phyloP scores from a whole-genome alignment of 2,113 vertebrate species.

The Polypterus senegalus region DNA sequence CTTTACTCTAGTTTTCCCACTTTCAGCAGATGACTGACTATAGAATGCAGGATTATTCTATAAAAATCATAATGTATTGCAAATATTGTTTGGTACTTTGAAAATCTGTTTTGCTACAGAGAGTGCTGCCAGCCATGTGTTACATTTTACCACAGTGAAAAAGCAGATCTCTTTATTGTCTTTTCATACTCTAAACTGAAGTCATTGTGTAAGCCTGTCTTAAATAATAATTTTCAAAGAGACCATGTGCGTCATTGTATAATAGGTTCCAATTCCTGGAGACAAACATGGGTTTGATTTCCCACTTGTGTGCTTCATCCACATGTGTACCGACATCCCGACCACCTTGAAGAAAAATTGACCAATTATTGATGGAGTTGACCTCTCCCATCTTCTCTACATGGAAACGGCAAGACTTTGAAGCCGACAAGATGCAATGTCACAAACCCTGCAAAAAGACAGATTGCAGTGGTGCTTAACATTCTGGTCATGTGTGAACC shows the following conservation, averaged over 20 bases:
- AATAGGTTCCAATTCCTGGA: too few species aligned
- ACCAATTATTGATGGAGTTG: slow-evolving; percentile 25
- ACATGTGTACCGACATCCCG: slow-evolving; percentile 12
- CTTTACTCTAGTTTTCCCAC: too few species aligned
- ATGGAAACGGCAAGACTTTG: slow-evolving; percentile 13
- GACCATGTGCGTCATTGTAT: too few species aligned
- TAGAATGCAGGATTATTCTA: too few species aligned
- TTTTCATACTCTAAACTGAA: too few species aligned
- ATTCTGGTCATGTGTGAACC: slow-evolving; percentile 22
- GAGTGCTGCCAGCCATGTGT: not conserved
- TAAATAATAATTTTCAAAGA: too few species aligned
- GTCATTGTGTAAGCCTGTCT: too few species aligned
- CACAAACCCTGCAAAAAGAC: slow-evolving; percentile 31
- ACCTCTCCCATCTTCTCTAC: slow-evolving; percentile 9
- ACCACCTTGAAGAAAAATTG: slow-evolving; percentile 26
- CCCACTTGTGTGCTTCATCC: too few species aligned
- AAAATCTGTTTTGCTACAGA: too few species aligned
- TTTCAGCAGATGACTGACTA: too few species aligned
- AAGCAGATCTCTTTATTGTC: too few species aligned
- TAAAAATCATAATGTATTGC: slow-evolving; percentile 1
- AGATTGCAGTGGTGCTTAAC: slow-evolving; percentile 26
- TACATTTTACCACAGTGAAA: not conserved
- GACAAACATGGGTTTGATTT: too few species aligned
- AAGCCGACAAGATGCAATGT: slow-evolving; percentile 19
- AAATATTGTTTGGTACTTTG: not conserved